Evolutionary conservation across 2,797 vertebrate genomes (phyloP), one percentile per base, ranked within the genome.

Genomic region (Ispidina picta): DNA sequence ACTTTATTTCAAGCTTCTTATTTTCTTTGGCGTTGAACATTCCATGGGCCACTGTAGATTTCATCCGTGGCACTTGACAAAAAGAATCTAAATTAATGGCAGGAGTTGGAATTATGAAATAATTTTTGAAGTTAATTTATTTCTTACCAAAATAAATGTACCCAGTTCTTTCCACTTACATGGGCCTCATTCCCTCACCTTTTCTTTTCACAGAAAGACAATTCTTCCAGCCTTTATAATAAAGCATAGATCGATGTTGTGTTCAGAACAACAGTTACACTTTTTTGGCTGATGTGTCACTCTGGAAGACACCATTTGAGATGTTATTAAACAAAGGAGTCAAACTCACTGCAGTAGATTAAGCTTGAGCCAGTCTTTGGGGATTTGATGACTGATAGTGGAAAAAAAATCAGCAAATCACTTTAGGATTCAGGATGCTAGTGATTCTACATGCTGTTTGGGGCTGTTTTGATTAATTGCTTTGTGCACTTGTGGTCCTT

Each of bases 251-350:
- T 87, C 56, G 5, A 60, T 73, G 59, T 6, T 73, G 62, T 80
- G 92, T 90, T 77, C 60, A 70, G 78, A 86, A 71, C 77, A 92
- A 46, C 64, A 80, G 75, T 83, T 86, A 82, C 89, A 93, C 76
- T 92, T 91, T 72, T 82, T 75, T 81, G 93, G 89, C 83, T 65
- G 79, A 70, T 46, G 55, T 94, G 90, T 89, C 88, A 92, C 69
- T 87, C 71, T 76, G 46, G 72, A 90, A 94, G 79, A 76, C 3
- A 26, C 65, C 28, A 8, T 90, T 95, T 93, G 84, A 80, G 84
- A 90, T 92, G 83, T 92, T 93, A 90, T 94, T 96, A 93, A 92
- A 89, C 80, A 77, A 49, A 87, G 59, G 63, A 92, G 90, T 89
- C 89, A 91, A 77, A 86, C 78, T 55, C 23, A 68, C 68, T 86